These are phyloP conservation scores for Oreotragus oreotragus DNA, from an alignment of 2,113 vertebrate genomes.

Conservation along the genomic window DNA sequence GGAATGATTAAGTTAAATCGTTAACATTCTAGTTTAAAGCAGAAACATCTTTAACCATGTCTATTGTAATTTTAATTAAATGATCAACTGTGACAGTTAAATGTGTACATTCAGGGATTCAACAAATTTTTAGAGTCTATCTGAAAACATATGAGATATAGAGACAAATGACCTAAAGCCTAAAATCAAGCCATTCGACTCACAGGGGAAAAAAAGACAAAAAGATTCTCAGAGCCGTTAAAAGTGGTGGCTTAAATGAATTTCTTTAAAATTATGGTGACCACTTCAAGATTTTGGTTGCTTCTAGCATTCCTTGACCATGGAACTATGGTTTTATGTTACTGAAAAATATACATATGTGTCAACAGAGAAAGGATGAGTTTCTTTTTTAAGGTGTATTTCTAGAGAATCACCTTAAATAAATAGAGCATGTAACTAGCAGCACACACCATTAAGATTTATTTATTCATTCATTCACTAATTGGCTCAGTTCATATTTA, in stretches of 20 bases:
- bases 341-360: background rate
- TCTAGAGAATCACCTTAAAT: background rate
- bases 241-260: background rate
- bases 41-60: background rate
- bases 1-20: background rate
- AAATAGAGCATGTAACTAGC: background rate
- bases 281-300: background rate
- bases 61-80: background rate
- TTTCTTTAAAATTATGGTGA: background rate
- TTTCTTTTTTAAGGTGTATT: background rate
- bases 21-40: background rate
- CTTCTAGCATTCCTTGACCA: background rate
- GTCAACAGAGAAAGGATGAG: accelerated
- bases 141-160: background rate
- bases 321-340: background rate
- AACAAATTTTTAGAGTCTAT: background rate
- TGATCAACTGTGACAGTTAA: background rate
- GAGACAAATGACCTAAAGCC: background rate
- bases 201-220: background rate
- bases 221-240: background rate
- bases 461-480: background rate
- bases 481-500: background rate
- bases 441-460: background rate
- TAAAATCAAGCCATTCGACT: background rate
- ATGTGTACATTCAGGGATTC: background rate